Evolutionary conservation across 2,113 vertebrate species (phyloP).

Genomic region (Picathartes gymnocephalus): DNA sequence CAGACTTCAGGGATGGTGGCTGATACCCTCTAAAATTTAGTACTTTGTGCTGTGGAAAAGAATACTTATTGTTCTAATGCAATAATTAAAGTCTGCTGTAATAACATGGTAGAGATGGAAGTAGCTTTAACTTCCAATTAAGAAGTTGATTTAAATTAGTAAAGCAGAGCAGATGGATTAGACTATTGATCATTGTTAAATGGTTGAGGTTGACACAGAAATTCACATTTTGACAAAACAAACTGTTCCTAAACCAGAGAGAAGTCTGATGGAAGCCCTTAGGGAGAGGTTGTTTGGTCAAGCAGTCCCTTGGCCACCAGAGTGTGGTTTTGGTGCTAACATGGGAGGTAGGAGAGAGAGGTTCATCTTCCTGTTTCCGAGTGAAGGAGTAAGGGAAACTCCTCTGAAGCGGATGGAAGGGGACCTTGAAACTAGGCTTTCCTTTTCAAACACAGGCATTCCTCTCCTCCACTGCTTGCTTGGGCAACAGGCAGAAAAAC

Average conservation of each 20-base stretch:
- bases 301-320: accelerated
- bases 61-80: not conserved
- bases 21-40: not conserved
- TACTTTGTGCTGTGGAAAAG: not conserved
- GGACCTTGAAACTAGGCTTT: not conserved
- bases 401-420: not conserved
- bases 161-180: not conserved
- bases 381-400: not conserved
- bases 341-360: not conserved
- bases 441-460: not conserved
- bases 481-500: not conserved
- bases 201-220: not conserved
- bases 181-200: not conserved
- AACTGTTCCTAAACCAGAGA: not conserved
- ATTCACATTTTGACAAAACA: not conserved
- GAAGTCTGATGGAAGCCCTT: not conserved
- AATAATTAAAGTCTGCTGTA: not conserved
- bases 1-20: not conserved
- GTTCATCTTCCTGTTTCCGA: not conserved
- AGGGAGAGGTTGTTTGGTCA: not conserved
- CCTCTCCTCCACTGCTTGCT: not conserved
- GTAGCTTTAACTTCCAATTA: not conserved
- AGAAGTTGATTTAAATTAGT: not conserved
- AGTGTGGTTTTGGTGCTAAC: not conserved
- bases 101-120: not conserved